A percentile compares a stretch with the other conserved stretches of the same genome.
Evolutionary conservation across 2,797 vertebrate species (phyloP).

Genomic region (Psittacula derbiana): DNA sequence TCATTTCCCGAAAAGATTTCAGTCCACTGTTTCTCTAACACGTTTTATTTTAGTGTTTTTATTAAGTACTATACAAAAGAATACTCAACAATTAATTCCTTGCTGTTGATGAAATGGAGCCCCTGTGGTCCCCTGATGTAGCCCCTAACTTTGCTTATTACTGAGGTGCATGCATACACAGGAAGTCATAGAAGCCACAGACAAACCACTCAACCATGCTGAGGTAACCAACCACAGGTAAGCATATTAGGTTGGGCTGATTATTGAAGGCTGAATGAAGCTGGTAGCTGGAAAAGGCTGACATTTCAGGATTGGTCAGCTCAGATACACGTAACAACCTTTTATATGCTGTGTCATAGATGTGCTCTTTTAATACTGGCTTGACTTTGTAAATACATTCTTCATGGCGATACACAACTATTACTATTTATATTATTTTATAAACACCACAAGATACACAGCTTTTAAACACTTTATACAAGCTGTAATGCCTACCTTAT

Average conservation of each 20-base stretch:
- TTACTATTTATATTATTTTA: neutral
- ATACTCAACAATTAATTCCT: neutral
- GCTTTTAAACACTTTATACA: neutral
- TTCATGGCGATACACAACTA: neutral
- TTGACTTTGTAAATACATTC: neutral
- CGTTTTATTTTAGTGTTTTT: neutral
- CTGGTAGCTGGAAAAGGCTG: neutral
- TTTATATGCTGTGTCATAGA: neutral
- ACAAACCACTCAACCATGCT: neutral
- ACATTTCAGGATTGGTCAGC: neutral
- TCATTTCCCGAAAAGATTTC: neutral
- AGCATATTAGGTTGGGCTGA: neutral
- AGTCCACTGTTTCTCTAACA: neutral
- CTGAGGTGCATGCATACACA: rapidly evolving
- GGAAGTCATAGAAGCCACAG: neutral
- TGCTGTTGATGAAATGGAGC: neutral
- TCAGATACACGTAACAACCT: neutral
- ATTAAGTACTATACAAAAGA: neutral
- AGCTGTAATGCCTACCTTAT: neutral
- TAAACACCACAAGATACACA: neutral
- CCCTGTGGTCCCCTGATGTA: rapidly evolving
- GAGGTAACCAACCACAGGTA: neutral
- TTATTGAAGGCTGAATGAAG: neutral
- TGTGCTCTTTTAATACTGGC: neutral
- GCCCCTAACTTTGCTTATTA: neutral